These are phyloP conservation scores for Hippocampus abdominalis DNA, from an alignment of 2,113 vertebrate genomes.

Conservation along the genomic window DNA sequence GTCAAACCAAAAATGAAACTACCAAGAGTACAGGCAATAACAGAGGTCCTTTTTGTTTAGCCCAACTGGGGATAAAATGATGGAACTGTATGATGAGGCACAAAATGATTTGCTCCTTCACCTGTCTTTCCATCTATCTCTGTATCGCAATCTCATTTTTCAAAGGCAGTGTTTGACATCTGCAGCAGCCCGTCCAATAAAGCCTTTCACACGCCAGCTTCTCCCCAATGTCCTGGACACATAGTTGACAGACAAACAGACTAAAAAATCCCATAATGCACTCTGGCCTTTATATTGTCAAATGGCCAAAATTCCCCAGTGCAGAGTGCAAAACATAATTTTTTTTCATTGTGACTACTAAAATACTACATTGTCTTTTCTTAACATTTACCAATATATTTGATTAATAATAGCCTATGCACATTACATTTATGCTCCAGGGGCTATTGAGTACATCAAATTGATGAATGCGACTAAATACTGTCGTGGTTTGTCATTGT, in stretches of 20 bases:
- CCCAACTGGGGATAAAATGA: slow-evolving; percentile 35
- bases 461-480: too few species aligned
- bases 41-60: slow-evolving; percentile 7
- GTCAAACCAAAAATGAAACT: slow-evolving; percentile 15
- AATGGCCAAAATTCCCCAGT: slow-evolving; percentile 11
- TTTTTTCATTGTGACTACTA: too few species aligned
- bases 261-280: neutral
- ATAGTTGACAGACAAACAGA: slow-evolving; percentile 16
- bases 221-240: slow-evolving; percentile 13
- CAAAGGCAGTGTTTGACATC: slow-evolving; percentile 29
- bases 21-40: slow-evolving; percentile 17
- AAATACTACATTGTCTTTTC: too few species aligned
- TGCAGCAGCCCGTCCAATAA: slow-evolving; percentile 39
- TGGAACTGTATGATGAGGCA: slow-evolving; percentile 17
- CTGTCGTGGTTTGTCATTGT: too few species aligned
- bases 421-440: too few species aligned
- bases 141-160: slow-evolving; percentile 32
- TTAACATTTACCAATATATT: too few species aligned
- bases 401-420: too few species aligned
- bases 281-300: neutral
- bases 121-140: slow-evolving; percentile 20
- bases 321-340: slow-evolving; percentile 10
- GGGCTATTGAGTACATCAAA: too few species aligned
- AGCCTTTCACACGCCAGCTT: slow-evolving; percentile 40
- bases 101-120: slow-evolving; percentile 27